Conservation (phyloP, 2,888 invertebrate genomes). For the Eilema caniola region DNA sequence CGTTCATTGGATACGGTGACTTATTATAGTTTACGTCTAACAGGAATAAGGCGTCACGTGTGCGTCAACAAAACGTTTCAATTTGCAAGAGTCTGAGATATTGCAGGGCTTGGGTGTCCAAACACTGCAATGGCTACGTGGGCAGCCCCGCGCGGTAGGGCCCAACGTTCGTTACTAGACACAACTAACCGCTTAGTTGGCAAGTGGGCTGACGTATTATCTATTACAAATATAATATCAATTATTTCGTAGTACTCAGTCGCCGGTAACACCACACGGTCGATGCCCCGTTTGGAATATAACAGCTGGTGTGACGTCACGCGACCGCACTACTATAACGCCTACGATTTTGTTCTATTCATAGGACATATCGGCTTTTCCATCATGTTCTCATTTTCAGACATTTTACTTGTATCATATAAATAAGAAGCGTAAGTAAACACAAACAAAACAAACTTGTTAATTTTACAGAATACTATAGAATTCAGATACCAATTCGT, state of each 20-base stretch:
- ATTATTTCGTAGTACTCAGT: not conserved
- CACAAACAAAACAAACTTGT: not conserved
- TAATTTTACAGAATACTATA: not conserved
- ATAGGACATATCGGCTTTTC: not conserved
- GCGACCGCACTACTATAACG: not conserved
- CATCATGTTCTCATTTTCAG: not conserved
- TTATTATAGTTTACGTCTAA: not conserved
- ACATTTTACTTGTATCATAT: not conserved
- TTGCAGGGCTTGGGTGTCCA: not conserved
- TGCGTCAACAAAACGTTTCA: not conserved
- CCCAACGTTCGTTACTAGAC: slow-evolving; percentile 51
- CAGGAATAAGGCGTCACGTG: slow-evolving; percentile 2
- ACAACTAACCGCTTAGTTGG: slow-evolving; percentile 61
- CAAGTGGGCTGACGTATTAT: slow-evolving; percentile 31
- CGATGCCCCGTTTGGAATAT: not conserved
- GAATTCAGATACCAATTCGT: not conserved
- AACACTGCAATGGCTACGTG: not conserved
- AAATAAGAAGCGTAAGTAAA: not conserved
- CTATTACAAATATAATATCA: not conserved
- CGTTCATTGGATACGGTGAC: not conserved
- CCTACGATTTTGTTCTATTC: not conserved
- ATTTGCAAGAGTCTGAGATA: not conserved
- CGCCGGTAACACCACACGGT: not conserved
- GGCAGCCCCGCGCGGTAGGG: not conserved
- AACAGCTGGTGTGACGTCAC: not conserved